Evolutionary conservation across 2,888 invertebrate genomes (phyloP).

Genomic region (Oxytorus armatus): DNA sequence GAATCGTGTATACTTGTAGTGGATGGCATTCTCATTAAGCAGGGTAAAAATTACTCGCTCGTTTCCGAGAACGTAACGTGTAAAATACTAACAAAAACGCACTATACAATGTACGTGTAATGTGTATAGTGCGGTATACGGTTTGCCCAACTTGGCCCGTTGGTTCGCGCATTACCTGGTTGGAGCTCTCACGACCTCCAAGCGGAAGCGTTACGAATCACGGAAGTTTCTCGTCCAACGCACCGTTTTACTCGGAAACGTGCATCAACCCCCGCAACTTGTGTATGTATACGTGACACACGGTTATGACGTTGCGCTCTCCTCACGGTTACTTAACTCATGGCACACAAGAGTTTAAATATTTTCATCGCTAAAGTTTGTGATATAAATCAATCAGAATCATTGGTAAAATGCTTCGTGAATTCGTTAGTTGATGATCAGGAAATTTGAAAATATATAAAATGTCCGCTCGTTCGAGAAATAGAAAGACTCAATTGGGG

Average conservation of each 20-base stretch:
- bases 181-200: constrained; percentile 5
- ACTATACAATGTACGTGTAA: background rate
- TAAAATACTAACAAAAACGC: background rate
- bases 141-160: too few species aligned
- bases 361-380: background rate
- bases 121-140: background rate
- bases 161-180: constrained; percentile 10
- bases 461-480: too few species aligned
- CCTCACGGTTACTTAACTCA: constrained; percentile 4
- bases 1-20: background rate
- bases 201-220: constrained; percentile 36
- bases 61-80: constrained; percentile 26
- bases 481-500: too few species aligned
- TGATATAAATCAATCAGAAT: too few species aligned
- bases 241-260: constrained; percentile 46
- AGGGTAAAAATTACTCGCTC: constrained; percentile 21
- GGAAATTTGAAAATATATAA: too few species aligned
- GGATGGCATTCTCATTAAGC: constrained; percentile 22
- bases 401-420: too few species aligned
- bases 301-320: background rate
- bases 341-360: background rate
- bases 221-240: constrained; percentile 46
- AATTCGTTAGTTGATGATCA: too few species aligned
- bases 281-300: constrained; percentile 4
- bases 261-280: constrained; percentile 11